Percentiles rank a stretch among this genome's conserved stretches.
phyloP scores from a whole-genome alignment of 2,113 vertebrate species.

The Strix uralensis region DNA sequence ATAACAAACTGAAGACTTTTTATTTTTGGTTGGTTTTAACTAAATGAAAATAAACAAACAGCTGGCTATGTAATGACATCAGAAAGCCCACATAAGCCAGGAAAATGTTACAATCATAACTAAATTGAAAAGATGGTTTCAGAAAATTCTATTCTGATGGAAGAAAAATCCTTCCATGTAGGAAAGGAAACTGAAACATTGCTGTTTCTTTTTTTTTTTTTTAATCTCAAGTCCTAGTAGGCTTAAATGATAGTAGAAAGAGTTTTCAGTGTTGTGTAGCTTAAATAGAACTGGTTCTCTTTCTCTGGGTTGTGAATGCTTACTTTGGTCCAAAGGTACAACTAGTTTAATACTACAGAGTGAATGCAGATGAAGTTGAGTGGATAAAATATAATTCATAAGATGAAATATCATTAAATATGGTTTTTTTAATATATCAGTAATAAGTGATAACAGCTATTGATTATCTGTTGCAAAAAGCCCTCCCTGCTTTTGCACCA shows the following conservation, averaged over 20 bases:
- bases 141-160: constrained; percentile 10
- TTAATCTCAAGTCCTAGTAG: neutral
- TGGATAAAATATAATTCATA: neutral
- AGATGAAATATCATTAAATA: neutral
- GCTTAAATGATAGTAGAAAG: neutral
- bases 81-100: constrained; percentile 38
- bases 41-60: constrained; percentile 22
- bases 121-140: constrained; percentile 24
- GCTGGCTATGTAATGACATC: constrained; percentile 25
- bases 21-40: constrained; percentile 7
- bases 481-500: neutral
- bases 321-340: neutral
- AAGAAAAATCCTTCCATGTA: neutral
- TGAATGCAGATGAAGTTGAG: neutral
- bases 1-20: neutral
- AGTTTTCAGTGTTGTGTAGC: accelerated
- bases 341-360: neutral
- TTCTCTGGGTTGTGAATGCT: neutral
- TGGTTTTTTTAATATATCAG: neutral
- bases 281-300: neutral
- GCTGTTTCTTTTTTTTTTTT: neutral
- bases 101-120: constrained; percentile 31
- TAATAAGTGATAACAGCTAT: neutral
- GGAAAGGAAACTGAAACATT: neutral
- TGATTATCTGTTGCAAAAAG: neutral